Evolutionary conservation across 2,113 vertebrate genomes (phyloP).

Genomic region (Dasypus novemcinctus): DNA sequence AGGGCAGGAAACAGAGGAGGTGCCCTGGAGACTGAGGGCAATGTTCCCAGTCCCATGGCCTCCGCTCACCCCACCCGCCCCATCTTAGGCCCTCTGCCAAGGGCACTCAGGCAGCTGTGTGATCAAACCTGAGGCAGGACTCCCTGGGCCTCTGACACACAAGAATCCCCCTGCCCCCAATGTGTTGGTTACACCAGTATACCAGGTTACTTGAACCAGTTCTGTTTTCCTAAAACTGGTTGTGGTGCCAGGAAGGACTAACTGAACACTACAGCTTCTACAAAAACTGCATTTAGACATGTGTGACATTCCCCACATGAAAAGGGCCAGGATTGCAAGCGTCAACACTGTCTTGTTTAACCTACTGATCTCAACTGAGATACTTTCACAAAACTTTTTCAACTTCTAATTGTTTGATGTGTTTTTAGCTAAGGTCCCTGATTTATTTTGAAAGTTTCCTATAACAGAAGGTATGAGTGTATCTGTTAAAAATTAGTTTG

Average conservation of each 20-base stretch:
- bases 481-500: slow-evolving; percentile 18
- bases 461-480: not conserved
- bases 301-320: not conserved
- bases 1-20: not conserved
- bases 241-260: not conserved
- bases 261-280: not conserved
- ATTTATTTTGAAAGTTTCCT: not conserved
- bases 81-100: not conserved
- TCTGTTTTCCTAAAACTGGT: not conserved
- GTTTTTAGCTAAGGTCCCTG: not conserved
- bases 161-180: not conserved
- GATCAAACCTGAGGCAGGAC: not conserved
- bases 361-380: not conserved
- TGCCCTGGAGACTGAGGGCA: slow-evolving; percentile 2
- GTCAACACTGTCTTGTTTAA: not conserved
- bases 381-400: not conserved
- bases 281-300: not conserved
- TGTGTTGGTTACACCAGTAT: not conserved
- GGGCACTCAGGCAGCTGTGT: not conserved
- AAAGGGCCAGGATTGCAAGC: not conserved
- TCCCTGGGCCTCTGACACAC: not conserved
- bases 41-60: not conserved
- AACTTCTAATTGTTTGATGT: slow-evolving; percentile 27
- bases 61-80: not conserved
- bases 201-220: not conserved